phyloP scores from a whole-genome alignment of 2,113 vertebrate genomes.

The Cochlearius cochlearius region DNA sequence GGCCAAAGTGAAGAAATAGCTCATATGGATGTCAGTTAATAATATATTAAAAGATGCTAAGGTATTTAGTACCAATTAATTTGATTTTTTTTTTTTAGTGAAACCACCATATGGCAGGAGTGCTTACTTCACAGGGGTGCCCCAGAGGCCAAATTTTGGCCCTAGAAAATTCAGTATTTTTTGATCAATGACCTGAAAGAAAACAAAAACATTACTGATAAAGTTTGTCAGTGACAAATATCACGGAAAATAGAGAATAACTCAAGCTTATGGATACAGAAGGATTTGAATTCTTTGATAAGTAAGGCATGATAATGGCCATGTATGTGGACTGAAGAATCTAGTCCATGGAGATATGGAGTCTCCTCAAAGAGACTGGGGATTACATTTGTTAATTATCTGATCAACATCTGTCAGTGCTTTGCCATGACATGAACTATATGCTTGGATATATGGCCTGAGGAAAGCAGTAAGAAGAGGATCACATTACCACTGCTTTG shows the following conservation, averaged over 20 bases:
- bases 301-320: neutral
- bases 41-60: neutral
- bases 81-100: neutral
- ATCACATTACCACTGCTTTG: neutral
- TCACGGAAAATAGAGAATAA: neutral
- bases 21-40: neutral
- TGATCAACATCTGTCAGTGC: neutral
- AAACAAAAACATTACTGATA: slow-evolving; percentile 55
- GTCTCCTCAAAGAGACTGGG: neutral
- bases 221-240: slow-evolving; percentile 7
- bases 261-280: neutral
- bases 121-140: slow-evolving; percentile 45
- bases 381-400: neutral
- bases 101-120: slow-evolving; percentile 3
- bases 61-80: neutral
- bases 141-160: slow-evolving; percentile 47
- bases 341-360: neutral
- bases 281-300: neutral
- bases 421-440: neutral
- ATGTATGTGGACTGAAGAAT: neutral
- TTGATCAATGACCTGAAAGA: slow-evolving; percentile 61
- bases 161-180: slow-evolving; percentile 57
- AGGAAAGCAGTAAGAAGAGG: neutral
- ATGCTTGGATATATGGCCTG: neutral
- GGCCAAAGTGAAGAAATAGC: neutral